phyloP scores from a whole-genome alignment of 2,113 vertebrate genomes.

The Orycteropus afer region DNA sequence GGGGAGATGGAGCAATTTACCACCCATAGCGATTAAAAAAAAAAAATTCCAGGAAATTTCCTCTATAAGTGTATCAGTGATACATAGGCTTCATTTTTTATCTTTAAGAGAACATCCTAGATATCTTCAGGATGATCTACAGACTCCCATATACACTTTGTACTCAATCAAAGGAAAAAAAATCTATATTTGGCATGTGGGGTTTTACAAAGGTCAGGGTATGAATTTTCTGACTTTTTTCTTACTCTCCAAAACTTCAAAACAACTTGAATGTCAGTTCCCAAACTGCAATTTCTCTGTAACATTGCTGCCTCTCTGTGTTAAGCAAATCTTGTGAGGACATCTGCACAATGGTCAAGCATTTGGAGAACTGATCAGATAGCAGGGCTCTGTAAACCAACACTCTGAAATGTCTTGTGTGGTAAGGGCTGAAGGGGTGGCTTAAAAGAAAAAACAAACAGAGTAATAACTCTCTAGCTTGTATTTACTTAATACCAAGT shows the following conservation, averaged over 20 bases:
- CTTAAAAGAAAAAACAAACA: slow-evolving; percentile 38
- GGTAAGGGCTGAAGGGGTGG: slow-evolving; percentile 34
- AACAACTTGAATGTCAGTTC: slow-evolving; percentile 35
- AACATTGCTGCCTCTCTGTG: background rate
- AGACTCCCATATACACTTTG: background rate
- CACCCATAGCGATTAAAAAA: background rate
- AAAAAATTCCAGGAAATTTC: background rate
- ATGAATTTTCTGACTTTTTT: background rate
- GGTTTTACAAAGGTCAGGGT: background rate
- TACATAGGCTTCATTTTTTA: background rate
- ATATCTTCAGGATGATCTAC: background rate
- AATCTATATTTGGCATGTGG: background rate
- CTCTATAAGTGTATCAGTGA: background rate
- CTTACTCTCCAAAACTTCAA: slow-evolving; percentile 46
- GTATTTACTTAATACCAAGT: slow-evolving; percentile 14
- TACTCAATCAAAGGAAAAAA: background rate
- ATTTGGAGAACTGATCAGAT: slow-evolving; percentile 33
- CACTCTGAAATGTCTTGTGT: background rate
- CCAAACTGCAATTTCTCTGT: background rate
- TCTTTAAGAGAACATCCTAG: background rate
- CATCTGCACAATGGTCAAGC: background rate
- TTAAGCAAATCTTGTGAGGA: slow-evolving; percentile 15
- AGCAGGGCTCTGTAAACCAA: background rate
- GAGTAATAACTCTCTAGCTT: background rate
- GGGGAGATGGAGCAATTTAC: background rate